Evolutionary conservation across 1,140 invertebrate genomes (phyloP).

Genomic region (Drosophila asahinai): DNA sequence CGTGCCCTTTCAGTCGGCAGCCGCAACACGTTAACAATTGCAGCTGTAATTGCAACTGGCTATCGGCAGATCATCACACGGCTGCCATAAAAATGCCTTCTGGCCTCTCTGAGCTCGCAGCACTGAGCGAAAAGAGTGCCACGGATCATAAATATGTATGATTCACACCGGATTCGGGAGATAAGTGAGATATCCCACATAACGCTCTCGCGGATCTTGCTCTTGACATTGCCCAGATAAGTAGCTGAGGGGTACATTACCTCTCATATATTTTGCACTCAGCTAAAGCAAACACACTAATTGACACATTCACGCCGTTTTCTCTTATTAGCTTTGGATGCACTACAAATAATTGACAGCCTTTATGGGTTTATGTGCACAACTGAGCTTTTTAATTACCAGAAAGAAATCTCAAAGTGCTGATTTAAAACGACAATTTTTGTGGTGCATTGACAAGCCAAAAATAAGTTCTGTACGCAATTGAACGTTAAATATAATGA

Average conservation of each 20-base stretch:
- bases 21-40: conserved; percentile 47
- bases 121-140: conserved; percentile 26
- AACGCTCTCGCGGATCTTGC: conserved; percentile 27
- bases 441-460: too few species aligned
- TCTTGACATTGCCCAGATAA: conserved; percentile 50
- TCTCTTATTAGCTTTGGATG: background rate
- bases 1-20: conserved; percentile 26
- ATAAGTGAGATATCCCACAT: conserved; percentile 10
- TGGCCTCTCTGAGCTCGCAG: background rate
- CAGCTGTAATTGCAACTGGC: conserved; percentile 52
- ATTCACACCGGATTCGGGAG: conserved; percentile 4
- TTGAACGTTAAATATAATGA: too few species aligned
- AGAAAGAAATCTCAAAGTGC: too few species aligned
- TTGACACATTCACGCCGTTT: background rate
- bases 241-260: background rate
- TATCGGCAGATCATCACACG: conserved; percentile 30
- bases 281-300: conserved; percentile 10
- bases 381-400: background rate
- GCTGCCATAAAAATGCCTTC: conserved; percentile 27
- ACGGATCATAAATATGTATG: conserved; percentile 15
- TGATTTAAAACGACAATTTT: background rate
- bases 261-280: conserved; percentile 17
- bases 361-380: background rate
- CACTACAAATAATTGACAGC: background rate
- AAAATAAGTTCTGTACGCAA: background rate